Base-by-base conservation (phyloP, 2,113 vertebrate genomes). In the Choloepus hoffmanni region DNA sequence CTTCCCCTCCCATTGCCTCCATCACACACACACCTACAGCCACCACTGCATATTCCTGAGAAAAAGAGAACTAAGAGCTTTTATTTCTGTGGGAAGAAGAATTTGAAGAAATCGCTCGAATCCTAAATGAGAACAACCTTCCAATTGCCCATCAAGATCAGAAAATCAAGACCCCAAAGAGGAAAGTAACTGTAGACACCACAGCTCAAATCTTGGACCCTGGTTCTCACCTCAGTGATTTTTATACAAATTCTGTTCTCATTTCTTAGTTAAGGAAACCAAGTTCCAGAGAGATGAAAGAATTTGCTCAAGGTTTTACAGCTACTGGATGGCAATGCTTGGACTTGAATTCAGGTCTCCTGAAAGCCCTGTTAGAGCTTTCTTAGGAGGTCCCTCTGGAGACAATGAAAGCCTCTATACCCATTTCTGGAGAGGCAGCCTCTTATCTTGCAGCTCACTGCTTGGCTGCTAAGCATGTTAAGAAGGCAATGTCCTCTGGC, bases 401-500 rank as follows among this genome's bases (percentile, higher is more conserved):
- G 68, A 67, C 23, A 94, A 55, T 43, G 36, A 55, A 28, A 65
- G 19, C 8, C 10, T 10, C 28, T 72, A 50, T 18, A 72, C 7
- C 14, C 70, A 8, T 78, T 63, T 21, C n/a, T 24, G 0, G 3
- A n/a, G 40, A n/a, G 79, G 58, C 36, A 19, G 62, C 60, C 26
- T 82, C 15, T 88, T 86, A 79, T 74, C 82, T 33, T 48, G 3
- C 6, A 65, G 5, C 50, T 76, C 84, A 24, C 33, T 48, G 28
- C 5, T 83, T 58, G 63, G n/a, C 74, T 67, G 73, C 28, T 12
- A 36, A 67, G 30, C 89, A 62, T 82, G 18, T 16, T 50, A 26
- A 81, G 62, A 90, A 85, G 12, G 8, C n/a, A 60, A 94, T 45
- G 58, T 28, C 50, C 77, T 89, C 63, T 62, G 94, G 58, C 94